Conservation (phyloP, 1,140 invertebrate species). For the Heliconius congener region DNA sequence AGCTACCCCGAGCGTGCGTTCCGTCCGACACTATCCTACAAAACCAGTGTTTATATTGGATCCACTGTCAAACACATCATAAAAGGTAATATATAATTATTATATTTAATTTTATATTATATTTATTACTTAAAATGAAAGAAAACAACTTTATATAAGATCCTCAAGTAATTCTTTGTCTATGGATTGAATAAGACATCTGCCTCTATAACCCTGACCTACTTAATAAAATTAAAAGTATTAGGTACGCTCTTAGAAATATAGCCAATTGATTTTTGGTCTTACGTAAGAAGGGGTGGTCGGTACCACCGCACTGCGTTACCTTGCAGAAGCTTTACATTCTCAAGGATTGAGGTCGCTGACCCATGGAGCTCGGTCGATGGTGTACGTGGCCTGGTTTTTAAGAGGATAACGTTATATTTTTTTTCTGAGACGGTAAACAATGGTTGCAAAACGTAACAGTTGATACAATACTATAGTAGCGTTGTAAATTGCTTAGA, state of each 20-base stretch:
- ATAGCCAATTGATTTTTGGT: not conserved
- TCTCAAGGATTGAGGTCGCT: slow-evolving; percentile 33
- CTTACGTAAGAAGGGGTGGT: slow-evolving; percentile 28
- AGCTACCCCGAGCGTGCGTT: slow-evolving; percentile 43
- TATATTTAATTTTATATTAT: not conserved
- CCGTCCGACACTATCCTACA: slow-evolving; percentile 2
- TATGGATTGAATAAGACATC: not conserved
- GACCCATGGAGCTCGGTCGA: slow-evolving; percentile 30
- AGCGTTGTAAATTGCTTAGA: not conserved
- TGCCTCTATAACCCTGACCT: not conserved
- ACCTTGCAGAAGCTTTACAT: slow-evolving; percentile 1
- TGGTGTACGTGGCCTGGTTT: slow-evolving; percentile 31
- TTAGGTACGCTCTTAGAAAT: not conserved
- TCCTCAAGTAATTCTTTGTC: too few species aligned
- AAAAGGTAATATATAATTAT: not conserved
- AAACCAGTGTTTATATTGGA: not conserved
- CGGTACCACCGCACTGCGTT: slow-evolving; percentile 27
- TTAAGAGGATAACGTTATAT: slow-evolving; percentile 34
- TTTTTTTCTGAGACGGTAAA: slow-evolving; percentile 14
- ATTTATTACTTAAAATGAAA: not conserved
- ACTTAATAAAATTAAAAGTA: not conserved
- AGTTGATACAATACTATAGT: not conserved
- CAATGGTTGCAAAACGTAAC: not conserved
- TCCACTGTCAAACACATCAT: not conserved
- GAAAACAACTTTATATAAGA: not conserved